These are phyloP conservation scores for Datnioides undecimradiatus DNA, from an alignment of 2,113 vertebrate genomes.

Conservation along the genomic window DNA sequence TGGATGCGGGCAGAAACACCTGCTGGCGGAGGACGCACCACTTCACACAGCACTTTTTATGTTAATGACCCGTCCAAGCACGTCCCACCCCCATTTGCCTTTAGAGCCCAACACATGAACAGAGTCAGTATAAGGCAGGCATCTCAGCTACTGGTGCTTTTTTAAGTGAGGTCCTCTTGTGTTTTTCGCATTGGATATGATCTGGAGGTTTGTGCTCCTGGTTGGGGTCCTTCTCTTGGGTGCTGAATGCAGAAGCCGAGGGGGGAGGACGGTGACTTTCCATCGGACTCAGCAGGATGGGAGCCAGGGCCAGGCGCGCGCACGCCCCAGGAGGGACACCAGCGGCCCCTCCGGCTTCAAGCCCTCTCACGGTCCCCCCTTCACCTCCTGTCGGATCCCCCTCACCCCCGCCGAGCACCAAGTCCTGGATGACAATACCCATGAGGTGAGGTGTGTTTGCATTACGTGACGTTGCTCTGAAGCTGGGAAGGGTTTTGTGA, in stretches of 20 bases:
- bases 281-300: slow-evolving; percentile 46
- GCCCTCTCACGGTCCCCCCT: slow-evolving; percentile 49
- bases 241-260: slow-evolving; percentile 21
- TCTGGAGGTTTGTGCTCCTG: slow-evolving; percentile 50
- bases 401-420: slow-evolving; percentile 69
- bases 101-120: not conserved
- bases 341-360: slow-evolving; percentile 27
- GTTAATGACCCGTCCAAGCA: slow-evolving; percentile 63
- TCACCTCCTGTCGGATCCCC: slow-evolving; percentile 71
- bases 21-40: slow-evolving; percentile 46
- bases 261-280: slow-evolving; percentile 63
- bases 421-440: slow-evolving; percentile 78
- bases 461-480: not conserved
- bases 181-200: slow-evolving; percentile 54
- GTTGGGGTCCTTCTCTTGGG: slow-evolving; percentile 30
- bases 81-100: slow-evolving; percentile 43
- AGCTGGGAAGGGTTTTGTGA: no score
- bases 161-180: not conserved
- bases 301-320: slow-evolving; percentile 9
- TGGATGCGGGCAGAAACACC: slow-evolving; percentile 71
- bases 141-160: slow-evolving; percentile 16
- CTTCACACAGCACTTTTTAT: slow-evolving; percentile 74
- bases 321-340: slow-evolving; percentile 63
- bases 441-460: slow-evolving; percentile 77
- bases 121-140: not conserved